These are phyloP conservation scores for Ifrita kowaldi DNA, from an alignment of 2,113 vertebrate genomes.

Conservation along the genomic window DNA sequence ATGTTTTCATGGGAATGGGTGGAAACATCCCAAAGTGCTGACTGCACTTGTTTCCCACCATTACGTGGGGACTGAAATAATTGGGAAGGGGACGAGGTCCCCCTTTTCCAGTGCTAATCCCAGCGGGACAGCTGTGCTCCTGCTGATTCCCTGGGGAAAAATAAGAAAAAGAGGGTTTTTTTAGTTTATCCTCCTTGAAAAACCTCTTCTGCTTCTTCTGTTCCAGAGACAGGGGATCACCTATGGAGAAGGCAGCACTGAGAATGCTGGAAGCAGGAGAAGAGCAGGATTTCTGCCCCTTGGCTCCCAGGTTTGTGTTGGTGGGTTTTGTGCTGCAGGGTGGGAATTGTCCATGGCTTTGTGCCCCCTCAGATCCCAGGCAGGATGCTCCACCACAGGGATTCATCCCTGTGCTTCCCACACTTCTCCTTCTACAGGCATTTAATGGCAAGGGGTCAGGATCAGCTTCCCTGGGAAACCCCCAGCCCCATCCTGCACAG, in stretches of 20 bases:
- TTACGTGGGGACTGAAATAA: constrained; percentile 53
- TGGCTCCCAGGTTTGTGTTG: rapidly evolving
- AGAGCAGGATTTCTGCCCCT: background rate
- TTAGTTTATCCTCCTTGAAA: background rate
- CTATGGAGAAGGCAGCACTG: background rate
- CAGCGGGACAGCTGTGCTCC: constrained; percentile 66
- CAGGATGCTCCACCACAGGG: background rate
- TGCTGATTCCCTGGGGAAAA: constrained; percentile 49
- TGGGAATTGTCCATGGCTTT: background rate
- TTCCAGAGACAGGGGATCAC: background rate
- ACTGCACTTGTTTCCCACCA: constrained; percentile 27
- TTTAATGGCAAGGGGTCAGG: background rate
- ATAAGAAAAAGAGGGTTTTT: background rate
- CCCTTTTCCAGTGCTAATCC: background rate
- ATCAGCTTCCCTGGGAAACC: background rate
- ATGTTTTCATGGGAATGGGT: background rate
- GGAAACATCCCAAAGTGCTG: background rate
- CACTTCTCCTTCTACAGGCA: background rate
- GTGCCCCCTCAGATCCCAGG: rapidly evolving
- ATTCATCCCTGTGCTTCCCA: background rate
- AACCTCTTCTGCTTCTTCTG: background rate
- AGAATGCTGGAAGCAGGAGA: background rate
- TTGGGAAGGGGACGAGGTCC: constrained; percentile 3
- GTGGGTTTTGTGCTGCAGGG: background rate
- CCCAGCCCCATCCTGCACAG: background rate